Conservation (phyloP, 2,797 vertebrate genomes). For the Miichthys miiuy region DNA sequence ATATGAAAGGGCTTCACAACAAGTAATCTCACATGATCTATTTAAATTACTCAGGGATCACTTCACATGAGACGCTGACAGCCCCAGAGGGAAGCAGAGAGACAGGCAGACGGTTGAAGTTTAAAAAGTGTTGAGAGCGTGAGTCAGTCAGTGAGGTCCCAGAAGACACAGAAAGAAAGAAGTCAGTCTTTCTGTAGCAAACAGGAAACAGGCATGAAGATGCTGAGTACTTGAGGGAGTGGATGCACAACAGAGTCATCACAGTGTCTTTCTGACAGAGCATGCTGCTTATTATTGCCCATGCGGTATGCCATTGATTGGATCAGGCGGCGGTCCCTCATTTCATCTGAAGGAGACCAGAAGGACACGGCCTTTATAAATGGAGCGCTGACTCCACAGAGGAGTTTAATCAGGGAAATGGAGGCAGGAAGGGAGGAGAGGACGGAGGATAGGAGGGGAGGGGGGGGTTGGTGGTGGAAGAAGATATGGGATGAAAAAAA, state of each 20-base stretch:
- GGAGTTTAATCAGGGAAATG: slow-evolving; percentile 80
- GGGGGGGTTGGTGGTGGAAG: slow-evolving; percentile 7
- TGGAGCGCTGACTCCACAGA: slow-evolving; percentile 42
- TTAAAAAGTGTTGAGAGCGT: background rate
- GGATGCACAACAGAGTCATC: background rate
- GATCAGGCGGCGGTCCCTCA: background rate
- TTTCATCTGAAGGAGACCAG: slow-evolving; percentile 29
- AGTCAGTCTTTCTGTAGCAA: background rate
- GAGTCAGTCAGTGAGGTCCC: background rate
- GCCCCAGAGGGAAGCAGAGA: background rate
- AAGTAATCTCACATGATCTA: slow-evolving; percentile 33
- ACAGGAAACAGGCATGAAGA: background rate
- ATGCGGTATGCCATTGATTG: slow-evolving; percentile 25
- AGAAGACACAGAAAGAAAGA: background rate
- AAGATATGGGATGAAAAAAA: slow-evolving; percentile 30
- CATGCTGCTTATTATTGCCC: background rate
- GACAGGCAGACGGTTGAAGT: background rate
- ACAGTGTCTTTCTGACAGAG: background rate
- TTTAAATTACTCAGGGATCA: slow-evolving; percentile 23
- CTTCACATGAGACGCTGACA: slow-evolving; percentile 32
- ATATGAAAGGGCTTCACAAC: slow-evolving; percentile 29
- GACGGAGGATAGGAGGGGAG: slow-evolving; percentile 15
- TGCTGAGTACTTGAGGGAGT: background rate
- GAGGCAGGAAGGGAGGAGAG: slow-evolving; percentile 54
- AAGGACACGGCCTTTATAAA: slow-evolving; percentile 46